Base-by-base conservation (phyloP, 2,888 invertebrate genomes). In the Gasteruption jaculator region DNA sequence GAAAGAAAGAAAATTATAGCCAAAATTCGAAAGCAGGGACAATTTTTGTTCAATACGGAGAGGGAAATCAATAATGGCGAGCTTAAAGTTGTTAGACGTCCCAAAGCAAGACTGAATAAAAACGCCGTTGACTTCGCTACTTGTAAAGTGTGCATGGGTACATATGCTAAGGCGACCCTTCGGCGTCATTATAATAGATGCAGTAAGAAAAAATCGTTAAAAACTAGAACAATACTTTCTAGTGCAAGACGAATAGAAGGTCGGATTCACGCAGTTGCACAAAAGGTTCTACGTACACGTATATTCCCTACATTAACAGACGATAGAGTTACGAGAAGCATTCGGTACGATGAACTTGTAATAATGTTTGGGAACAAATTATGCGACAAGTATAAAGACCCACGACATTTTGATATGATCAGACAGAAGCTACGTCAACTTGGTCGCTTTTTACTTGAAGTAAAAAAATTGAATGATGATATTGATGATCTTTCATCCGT, bases 401-500 rank as follows among this genome's bases (percentile, higher is more conserved):
- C 43, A 3, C 38, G 40, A 12, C 32, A 27, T 19, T 42, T 34
- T 26, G 36, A 45, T 7, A 43, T 40, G 44, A 43, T 48, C 1
- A 18, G 41, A 4, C 30, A 34, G 18, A 42, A 35, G 24, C 20
- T 43, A 6, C 18, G 45, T 6, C 35, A 37, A 19, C 34, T 45
- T 25, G 45, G 43, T 3, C 30, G 45, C 5, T 45, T 48, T 20
- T 12, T 48, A 4, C 20, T 38, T 5, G 40, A 40, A 31, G n/a
- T 36, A 7, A 31, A 38, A 24, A 29, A 35, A 22, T 10, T 40
- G 4, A 25, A 39, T 7, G 2, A 25, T 8, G 8, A 38, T 4
- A 30, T 50, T 3, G 19, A 27, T n/a, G 39, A 49, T 18, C 38
- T 53, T 2, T 38, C 38, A 15, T 24, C 32, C 5, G 24, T 49